Evolutionary conservation across 2,797 vertebrate genomes (phyloP).

Genomic region (Hippopotamyrus pictus): DNA sequence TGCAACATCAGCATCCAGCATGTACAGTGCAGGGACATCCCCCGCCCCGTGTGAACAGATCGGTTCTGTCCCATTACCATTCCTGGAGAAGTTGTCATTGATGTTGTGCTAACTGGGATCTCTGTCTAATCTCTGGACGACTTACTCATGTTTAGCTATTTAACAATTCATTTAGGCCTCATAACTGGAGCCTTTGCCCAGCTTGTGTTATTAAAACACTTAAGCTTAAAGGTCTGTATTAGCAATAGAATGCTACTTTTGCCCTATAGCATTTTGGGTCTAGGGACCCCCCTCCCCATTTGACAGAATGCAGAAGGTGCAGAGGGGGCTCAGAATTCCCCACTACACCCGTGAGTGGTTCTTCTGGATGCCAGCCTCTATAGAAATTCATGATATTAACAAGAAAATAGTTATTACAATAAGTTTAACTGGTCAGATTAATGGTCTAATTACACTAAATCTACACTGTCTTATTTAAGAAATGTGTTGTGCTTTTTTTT

Average conservation of each 20-base stretch:
- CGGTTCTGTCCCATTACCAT: conserved; percentile 32
- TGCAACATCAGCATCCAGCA: conserved; percentile 40
- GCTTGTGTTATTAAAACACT: not conserved
- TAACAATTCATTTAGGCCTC: not conserved
- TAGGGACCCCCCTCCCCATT: not conserved
- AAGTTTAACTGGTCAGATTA: not conserved
- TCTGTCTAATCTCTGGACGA: conserved; percentile 14
- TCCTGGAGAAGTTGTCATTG: conserved; percentile 20
- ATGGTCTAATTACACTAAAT: not conserved
- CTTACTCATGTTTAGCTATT: not conserved
- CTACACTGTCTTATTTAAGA: not conserved
- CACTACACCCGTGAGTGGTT: too few species aligned
- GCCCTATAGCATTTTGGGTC: not conserved
- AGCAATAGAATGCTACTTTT: not conserved
- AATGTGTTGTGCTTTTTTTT: not conserved
- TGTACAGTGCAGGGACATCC: conserved; percentile 32
- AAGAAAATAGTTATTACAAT: not conserved
- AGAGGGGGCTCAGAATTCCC: too few species aligned
- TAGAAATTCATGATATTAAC: too few species aligned
- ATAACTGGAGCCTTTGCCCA: not conserved
- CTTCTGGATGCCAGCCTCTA: too few species aligned
- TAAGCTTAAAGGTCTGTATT: not conserved
- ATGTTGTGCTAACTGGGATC: conserved; percentile 26
- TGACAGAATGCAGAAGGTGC: too few species aligned
- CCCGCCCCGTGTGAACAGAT: conserved; percentile 1